These are phyloP conservation scores for Epistrophe grossulariae DNA, from an alignment of 2,888 invertebrate genomes.

Conservation along the genomic window DNA sequence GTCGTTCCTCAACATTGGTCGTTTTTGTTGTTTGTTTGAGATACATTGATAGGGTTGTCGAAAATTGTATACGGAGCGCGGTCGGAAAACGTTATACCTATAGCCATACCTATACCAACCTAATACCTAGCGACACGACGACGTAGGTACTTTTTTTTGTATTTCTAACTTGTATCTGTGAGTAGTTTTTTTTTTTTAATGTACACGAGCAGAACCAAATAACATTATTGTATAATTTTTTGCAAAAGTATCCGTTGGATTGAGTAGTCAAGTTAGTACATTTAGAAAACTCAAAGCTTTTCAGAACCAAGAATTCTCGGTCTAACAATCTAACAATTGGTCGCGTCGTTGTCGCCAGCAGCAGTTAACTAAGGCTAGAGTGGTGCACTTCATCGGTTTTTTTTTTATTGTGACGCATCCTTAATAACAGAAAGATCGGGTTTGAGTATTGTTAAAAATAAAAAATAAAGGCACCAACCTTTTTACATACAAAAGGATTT, in stretches of 20 bases:
- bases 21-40: neutral
- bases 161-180: conserved; percentile 61
- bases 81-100: conserved; percentile 13
- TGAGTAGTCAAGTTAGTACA: conserved; percentile 22
- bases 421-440: conserved; percentile 27
- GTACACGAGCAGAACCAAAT: conserved; percentile 33
- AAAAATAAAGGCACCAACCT: neutral
- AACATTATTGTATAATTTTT: conserved; percentile 34
- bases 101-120: neutral
- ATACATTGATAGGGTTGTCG: conserved; percentile 55
- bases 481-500: conserved; percentile 33
- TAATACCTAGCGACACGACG: neutral
- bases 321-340: conserved; percentile 74
- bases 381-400: conserved; percentile 41
- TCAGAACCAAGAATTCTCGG: conserved; percentile 60
- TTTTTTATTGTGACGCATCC: conserved; percentile 29
- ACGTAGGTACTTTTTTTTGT: conserved; percentile 6
- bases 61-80: conserved; percentile 37
- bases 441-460: conserved; percentile 13
- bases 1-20: conserved; percentile 63
- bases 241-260: conserved; percentile 67
- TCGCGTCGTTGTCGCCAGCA: conserved; percentile 71
- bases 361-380: conserved; percentile 60
- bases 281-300: conserved; percentile 65
- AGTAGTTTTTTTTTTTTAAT: conserved; percentile 37